These are phyloP conservation scores for Ispidina picta DNA, from an alignment of 2,797 vertebrate species.

Conservation along the genomic window DNA sequence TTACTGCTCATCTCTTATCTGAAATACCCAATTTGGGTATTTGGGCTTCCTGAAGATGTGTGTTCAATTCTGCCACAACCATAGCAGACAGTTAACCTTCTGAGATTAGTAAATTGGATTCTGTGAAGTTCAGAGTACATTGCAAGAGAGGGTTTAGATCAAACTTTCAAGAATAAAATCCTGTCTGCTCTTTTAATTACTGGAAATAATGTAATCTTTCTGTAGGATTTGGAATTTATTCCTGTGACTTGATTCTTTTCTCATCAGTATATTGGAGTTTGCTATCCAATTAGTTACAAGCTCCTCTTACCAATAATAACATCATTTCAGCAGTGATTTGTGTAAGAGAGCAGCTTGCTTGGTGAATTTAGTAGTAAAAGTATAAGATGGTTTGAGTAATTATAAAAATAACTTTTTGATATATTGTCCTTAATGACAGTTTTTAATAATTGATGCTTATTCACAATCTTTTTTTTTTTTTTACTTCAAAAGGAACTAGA, in stretches of 20 bases:
- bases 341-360: neutral
- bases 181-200: neutral
- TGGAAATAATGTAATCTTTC: conserved; percentile 4
- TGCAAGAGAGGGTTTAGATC: neutral
- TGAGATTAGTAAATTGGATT: neutral
- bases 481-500: neutral
- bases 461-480: neutral
- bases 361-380: neutral
- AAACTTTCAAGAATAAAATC: conserved; percentile 4
- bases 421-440: neutral
- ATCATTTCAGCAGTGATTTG: neutral
- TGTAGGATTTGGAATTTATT: neutral
- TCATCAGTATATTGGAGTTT: neutral
- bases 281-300: neutral
- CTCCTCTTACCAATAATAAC: neutral
- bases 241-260: neutral
- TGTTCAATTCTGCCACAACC: neutral
- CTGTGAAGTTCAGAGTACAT: neutral
- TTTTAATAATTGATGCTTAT: neutral
- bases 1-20: neutral
- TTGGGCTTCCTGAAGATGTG: neutral
- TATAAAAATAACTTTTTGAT: neutral
- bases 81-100: neutral
- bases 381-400: neutral
- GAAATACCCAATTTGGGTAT: neutral